Evolutionary conservation across 2,113 vertebrate species (phyloP).

Genomic region (Halcyon malimbica): DNA sequence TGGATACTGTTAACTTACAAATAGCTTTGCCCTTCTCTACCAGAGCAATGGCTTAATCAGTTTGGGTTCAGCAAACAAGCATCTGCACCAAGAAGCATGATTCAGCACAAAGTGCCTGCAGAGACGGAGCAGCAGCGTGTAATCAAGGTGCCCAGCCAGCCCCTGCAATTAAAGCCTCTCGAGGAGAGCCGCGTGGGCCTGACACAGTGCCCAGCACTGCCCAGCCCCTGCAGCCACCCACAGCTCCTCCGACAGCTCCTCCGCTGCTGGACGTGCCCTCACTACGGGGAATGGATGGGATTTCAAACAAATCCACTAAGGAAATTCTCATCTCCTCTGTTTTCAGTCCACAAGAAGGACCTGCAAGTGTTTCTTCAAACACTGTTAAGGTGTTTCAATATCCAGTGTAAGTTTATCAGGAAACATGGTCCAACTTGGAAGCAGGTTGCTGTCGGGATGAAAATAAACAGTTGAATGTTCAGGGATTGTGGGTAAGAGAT

Average conservation of each 20-base stretch:
- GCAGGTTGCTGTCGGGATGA: background rate
- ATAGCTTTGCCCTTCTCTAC: background rate
- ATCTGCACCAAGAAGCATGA: background rate
- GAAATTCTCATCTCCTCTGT: background rate
- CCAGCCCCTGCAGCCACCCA: background rate
- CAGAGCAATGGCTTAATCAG: background rate
- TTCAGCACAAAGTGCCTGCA: background rate
- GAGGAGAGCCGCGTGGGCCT: background rate
- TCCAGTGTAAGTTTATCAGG: background rate
- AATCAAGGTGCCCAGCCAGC: background rate
- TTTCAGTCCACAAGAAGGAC: background rate
- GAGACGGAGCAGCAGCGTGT: background rate
- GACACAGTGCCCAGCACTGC: background rate
- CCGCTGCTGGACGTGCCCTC: accelerated
- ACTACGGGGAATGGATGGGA: accelerated
- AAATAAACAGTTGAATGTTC: background rate
- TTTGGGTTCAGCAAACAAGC: background rate
- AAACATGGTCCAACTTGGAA: background rate
- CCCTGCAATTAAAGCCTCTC: background rate
- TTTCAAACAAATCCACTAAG: background rate
- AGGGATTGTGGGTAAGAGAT: background rate
- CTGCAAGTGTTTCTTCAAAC: background rate
- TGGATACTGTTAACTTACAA: background rate
- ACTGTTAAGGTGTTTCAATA: background rate
- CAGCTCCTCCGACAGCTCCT: background rate